Conservation (phyloP, 2,113 vertebrate species). For the Eidolon helvum region DNA sequence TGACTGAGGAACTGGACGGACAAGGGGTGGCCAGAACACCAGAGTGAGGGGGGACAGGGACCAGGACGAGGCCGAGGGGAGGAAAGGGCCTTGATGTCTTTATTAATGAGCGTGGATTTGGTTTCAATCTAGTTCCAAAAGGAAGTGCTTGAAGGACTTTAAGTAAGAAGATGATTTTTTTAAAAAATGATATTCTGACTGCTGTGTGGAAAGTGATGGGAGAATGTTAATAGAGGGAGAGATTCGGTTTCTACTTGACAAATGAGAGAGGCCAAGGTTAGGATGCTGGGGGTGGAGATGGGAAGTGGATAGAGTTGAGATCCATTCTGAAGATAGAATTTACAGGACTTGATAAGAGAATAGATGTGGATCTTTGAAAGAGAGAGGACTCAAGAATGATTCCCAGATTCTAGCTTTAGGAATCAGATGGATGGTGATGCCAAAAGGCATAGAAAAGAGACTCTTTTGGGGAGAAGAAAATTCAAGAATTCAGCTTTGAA, state of each 20-base stretch:
- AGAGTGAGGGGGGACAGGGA: not conserved
- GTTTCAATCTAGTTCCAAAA: not conserved
- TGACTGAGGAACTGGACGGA: not conserved
- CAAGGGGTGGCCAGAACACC: not conserved
- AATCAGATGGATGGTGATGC: not conserved
- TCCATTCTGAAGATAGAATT: not conserved
- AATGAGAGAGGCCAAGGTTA: not conserved
- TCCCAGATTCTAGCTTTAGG: not conserved
- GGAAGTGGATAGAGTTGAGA: not conserved
- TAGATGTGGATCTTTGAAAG: not conserved
- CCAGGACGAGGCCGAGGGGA: accelerated
- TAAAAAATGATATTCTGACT: not conserved
- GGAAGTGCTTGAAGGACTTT: not conserved
- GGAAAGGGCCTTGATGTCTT: not conserved
- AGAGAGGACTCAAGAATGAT: not conserved
- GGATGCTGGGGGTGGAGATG: not conserved
- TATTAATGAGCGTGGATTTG: not conserved
- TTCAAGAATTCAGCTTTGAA: not conserved
- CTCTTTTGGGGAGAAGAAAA: not conserved
- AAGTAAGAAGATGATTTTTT: not conserved
- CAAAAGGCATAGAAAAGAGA: not conserved
- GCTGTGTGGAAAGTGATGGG: not conserved
- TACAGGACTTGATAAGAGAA: not conserved
- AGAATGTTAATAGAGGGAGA: not conserved
- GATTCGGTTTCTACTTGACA: not conserved